Evolutionary conservation across 2,888 invertebrate genomes (phyloP), one percentile per base, ranked within the genome.

Genomic region (Dermolepida albohirtum): DNA sequence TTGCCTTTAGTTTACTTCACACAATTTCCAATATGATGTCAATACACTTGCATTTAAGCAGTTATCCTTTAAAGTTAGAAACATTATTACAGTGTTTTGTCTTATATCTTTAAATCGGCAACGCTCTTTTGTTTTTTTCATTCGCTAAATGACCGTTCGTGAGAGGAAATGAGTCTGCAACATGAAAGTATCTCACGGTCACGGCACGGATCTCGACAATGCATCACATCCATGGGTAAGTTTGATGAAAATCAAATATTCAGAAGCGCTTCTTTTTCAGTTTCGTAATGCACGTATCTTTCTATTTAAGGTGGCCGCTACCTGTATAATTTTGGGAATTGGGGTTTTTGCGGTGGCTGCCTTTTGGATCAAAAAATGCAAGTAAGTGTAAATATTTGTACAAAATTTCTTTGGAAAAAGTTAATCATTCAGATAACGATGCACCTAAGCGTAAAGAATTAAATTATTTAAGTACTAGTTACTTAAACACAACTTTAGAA

Each of bases 321-420:
- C 82, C 69, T 79, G 80, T 66, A 75, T 84, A 66, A 76, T 84
- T 62, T 78, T 84, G 65, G 84, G 82, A 14, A 76, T 85, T 66
- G 85, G 83, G 47, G 77, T 83, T 49, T 76, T 85, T 40, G 85
- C 83, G 11, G 78, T 84, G 16, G 81, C 85, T 27, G 83, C 84
- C 16, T 84, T 85, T 74, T 84, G 84, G 84, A 81, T 85, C 44
- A 76, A 82, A 69, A 84, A 82, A 75, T 86, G 85, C 83, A 84
- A 85, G 86, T 86, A 75, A 81, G 81, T 78, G 40, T 27, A 50
- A 69, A 40, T 34, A 11, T 55, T 54, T 27, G 5, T n/a, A 55
- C 40, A 14, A 8, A 10, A 17, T 34, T 34, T 39, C 12, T 39
- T 34, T 34, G 14, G 1, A 55, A 0, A 2, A 22, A 22, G 4